Evolutionary conservation across 2,113 vertebrate species (phyloP).

Genomic region (Papio anubis): DNA sequence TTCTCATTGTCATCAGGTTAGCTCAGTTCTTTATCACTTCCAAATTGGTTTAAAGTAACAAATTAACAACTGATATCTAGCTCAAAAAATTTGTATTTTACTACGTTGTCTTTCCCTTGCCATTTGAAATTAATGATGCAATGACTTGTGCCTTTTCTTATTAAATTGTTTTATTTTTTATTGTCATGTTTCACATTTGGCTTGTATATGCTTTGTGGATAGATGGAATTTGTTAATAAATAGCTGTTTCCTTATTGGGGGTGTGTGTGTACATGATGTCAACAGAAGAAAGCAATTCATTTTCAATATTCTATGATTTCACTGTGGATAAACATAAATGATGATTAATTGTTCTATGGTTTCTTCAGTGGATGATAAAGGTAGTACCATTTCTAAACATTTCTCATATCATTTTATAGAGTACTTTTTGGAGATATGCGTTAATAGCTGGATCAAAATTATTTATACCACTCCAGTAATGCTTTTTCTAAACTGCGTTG

Average conservation of each 20-base stretch:
- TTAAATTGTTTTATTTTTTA: not conserved
- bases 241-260: not conserved
- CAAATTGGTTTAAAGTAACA: not conserved
- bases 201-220: not conserved
- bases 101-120: not conserved
- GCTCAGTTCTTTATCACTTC: not conserved
- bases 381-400: not conserved
- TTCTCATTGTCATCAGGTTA: not conserved
- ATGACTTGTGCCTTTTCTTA: not conserved
- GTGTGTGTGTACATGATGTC: not conserved
- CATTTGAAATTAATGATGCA: constrained; percentile 10
- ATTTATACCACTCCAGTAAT: not conserved
- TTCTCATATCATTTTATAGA: not conserved
- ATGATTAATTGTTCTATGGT: not conserved
- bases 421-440: not conserved
- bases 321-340: not conserved
- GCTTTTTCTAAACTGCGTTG: not conserved
- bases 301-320: not conserved
- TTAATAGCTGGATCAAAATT: not conserved
- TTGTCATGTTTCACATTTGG: not conserved
- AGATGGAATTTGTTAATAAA: not conserved
- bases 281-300: not conserved
- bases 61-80: not conserved
- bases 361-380: not conserved
- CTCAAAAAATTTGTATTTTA: not conserved